Conservation (phyloP, 2,797 vertebrate species). For the Ispidina picta region DNA sequence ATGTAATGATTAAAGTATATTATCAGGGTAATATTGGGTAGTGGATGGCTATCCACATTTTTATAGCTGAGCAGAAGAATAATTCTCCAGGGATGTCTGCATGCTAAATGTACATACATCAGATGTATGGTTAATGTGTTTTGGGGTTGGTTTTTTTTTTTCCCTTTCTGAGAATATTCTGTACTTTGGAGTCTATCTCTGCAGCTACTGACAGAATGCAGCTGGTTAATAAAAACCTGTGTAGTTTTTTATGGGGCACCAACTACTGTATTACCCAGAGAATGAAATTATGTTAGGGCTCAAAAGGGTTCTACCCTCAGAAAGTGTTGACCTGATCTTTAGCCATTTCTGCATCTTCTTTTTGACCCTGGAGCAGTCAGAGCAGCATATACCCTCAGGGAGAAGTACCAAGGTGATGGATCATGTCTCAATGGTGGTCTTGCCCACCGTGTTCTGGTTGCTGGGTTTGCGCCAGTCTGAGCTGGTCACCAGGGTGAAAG, state of each 20-base stretch:
- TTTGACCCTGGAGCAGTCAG: background rate
- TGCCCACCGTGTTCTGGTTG: background rate
- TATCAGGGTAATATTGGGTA: background rate
- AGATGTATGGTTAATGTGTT: background rate
- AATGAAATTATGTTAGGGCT: background rate
- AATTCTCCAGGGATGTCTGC: background rate
- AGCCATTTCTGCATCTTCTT: background rate
- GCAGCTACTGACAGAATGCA: background rate
- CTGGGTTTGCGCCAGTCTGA: background rate
- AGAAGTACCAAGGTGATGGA: background rate
- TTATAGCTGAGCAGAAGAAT: background rate
- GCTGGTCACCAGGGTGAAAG: accelerated
- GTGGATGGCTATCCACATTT: background rate
- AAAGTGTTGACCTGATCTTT: background rate
- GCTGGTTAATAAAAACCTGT: background rate
- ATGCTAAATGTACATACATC: background rate
- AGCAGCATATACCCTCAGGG: background rate
- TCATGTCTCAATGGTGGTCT: background rate
- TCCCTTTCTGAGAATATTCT: background rate
- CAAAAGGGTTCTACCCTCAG: background rate
- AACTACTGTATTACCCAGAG: background rate
- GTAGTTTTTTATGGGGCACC: background rate
- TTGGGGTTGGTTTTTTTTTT: no score
- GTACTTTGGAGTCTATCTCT: background rate
- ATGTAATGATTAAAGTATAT: background rate